phyloP scores from a whole-genome alignment of 1,140 invertebrate species.

The Drosophila yakuba region DNA sequence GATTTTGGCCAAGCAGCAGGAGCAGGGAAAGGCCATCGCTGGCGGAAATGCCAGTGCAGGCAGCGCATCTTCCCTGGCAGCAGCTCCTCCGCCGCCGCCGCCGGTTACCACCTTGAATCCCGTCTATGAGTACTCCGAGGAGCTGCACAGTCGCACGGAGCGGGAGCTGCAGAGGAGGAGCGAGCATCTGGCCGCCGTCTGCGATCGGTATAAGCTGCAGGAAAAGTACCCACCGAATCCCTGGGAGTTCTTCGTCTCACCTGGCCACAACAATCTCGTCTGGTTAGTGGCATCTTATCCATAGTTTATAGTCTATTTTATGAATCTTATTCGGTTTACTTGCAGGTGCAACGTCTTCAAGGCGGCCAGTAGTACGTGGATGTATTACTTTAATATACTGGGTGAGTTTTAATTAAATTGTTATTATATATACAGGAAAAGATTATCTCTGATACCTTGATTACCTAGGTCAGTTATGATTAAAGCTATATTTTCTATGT shows the following conservation, averaged over 20 bases:
- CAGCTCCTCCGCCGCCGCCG: neutral
- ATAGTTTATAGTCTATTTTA: too few relatives aligned
- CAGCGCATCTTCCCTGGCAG: neutral
- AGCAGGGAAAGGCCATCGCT: slow-evolving; percentile 12
- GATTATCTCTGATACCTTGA: too few relatives aligned
- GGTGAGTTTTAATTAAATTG: slow-evolving; percentile 79
- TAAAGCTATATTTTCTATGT: too few relatives aligned
- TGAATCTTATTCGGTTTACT: neutral
- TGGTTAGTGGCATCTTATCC: slow-evolving; percentile 85
- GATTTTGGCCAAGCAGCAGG: slow-evolving; percentile 40
- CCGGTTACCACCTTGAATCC: slow-evolving; percentile 73
- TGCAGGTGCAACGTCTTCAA: slow-evolving; percentile 90
- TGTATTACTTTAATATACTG: slow-evolving; percentile 92
- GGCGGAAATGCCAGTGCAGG: slow-evolving; percentile 11
- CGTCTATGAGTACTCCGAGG: slow-evolving; percentile 84
- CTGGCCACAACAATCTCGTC: slow-evolving; percentile 88
- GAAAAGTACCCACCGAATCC: slow-evolving; percentile 86
- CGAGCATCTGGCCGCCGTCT: slow-evolving; percentile 64
- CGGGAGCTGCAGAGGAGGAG: slow-evolving; percentile 60
- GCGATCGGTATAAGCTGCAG: slow-evolving; percentile 67
- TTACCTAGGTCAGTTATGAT: too few relatives aligned
- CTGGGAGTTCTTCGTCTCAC: slow-evolving; percentile 91
- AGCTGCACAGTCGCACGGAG: slow-evolving; percentile 78
- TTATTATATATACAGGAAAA: too few relatives aligned
- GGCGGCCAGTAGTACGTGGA: slow-evolving; percentile 92